These are phyloP conservation scores for Parnassius smintheus DNA, from an alignment of 2,888 invertebrate genomes.

Conservation along the genomic window DNA sequence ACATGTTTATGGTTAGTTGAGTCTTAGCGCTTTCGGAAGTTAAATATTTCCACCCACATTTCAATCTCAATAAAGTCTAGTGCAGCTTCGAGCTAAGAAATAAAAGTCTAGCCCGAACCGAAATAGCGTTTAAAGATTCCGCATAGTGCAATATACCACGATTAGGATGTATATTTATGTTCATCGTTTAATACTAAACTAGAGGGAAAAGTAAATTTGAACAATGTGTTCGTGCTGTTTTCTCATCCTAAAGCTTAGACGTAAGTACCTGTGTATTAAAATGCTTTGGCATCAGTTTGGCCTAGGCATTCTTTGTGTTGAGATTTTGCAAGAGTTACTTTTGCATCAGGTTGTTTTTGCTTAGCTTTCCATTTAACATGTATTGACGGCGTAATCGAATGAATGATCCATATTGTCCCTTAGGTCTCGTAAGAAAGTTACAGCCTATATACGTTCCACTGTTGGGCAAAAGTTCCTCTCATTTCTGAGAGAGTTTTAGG, in stretches of 20 bases:
- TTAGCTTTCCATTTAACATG: no score
- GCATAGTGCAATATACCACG: not conserved
- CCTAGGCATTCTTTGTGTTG: not conserved
- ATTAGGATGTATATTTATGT: slow-evolving; percentile 1
- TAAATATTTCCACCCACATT: slow-evolving; percentile 11
- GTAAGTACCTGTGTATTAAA: no score
- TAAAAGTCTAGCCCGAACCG: slow-evolving; percentile 19
- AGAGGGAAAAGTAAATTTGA: slow-evolving; percentile 5
- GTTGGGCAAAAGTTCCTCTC: no score
- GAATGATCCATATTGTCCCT: no score
- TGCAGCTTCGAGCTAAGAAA: slow-evolving; percentile 13
- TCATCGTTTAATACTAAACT: slow-evolving; percentile 2
- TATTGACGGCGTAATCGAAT: no score
- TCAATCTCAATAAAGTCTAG: slow-evolving; percentile 23
- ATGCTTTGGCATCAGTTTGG: no score
- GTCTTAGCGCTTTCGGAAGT: slow-evolving; percentile 7
- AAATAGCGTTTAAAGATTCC: slow-evolving; percentile 22
- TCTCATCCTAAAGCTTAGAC: no score
- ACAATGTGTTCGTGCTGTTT: not conserved
- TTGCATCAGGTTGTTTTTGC: no score
- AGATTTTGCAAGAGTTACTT: not conserved
- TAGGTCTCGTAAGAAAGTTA: no score
- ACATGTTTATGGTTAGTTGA: slow-evolving; percentile 16
- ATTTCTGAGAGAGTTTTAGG: no score
- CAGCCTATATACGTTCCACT: no score